Evolutionary conservation across 1,140 invertebrate species (phyloP), one percentile per base, ranked within the genome.

Genomic region (Idris sp.): DNA sequence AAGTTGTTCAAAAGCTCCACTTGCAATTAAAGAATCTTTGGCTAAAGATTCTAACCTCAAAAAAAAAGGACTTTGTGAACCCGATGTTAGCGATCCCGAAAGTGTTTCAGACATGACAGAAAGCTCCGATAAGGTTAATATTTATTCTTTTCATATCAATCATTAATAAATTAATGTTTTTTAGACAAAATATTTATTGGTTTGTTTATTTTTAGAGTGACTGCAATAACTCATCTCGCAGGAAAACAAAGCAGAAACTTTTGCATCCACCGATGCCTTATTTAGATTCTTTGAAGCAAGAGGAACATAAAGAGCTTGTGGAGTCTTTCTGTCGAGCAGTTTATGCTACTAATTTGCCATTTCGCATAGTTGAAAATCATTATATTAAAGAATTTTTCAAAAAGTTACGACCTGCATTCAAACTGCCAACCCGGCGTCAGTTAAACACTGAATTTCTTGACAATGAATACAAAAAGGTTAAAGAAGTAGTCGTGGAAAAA

Each of bases 351-450:
- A 38, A 43, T 44, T 44, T 25, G 7, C 13, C 67, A 38, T 56
- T 61, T 18, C 49, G 26, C 6, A 18, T 71, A 19, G 28, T 48
- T 5, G 56, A 71, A 3, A 71, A 53, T 36, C 31, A 49, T 16
- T 71, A 62, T 33, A 53, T 38, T 54, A 40, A 46, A 53, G 46
- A 43, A 13, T 71, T 71, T 41, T 62, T 71, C 41, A 31, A 49
- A 13, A 40, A 33, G 26, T 26, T 59, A 10, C 26, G 54, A 30
- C 54, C 44, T 11, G 28, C 35, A 5, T 69, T 30, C 15, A 48
- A 43, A 51, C 11, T 61, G 0, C 56, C 67, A 18, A 51, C 26
- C 4, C 22, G 46, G 36, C 43, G 16, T 44, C 19, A 51, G 22
- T 15, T 71, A 11, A 15, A 33, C 2, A 62, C 53, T 30, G 10